These are phyloP conservation scores for Channallabes apus DNA, from an alignment of 2,797 vertebrate species.

Conservation along the genomic window DNA sequence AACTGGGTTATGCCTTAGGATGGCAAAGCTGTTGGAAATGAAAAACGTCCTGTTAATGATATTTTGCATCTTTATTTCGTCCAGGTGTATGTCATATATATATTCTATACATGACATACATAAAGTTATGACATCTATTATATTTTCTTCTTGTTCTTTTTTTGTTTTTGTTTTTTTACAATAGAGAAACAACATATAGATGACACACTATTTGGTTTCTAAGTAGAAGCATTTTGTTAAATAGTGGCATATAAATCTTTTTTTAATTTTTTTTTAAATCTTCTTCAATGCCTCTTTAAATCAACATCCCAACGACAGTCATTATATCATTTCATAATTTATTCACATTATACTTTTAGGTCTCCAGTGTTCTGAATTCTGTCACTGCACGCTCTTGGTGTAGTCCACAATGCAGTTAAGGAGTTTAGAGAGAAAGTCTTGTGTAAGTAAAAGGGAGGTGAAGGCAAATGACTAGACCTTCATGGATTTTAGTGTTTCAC, in stretches of 20 bases:
- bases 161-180: slow-evolving; percentile 76
- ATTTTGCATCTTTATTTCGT: slow-evolving; percentile 81
- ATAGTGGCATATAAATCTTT: slow-evolving; percentile 77
- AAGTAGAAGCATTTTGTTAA: slow-evolving; percentile 83
- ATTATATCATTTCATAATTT: slow-evolving; percentile 67
- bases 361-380: slow-evolving; percentile 65
- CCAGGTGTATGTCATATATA: slow-evolving; percentile 82
- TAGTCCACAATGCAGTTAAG: slow-evolving; percentile 66
- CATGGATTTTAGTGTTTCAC: slow-evolving; percentile 1
- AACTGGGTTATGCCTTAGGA: slow-evolving; percentile 43
- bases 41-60: slow-evolving; percentile 66
- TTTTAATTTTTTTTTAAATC: slow-evolving; percentile 27
- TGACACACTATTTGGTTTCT: slow-evolving; percentile 88
- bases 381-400: slow-evolving; percentile 57
- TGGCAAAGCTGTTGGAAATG: slow-evolving; percentile 54
- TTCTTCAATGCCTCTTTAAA: slow-evolving; percentile 71
- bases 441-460: slow-evolving; percentile 65
- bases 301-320: slow-evolving; percentile 73
- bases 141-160: slow-evolving; percentile 76
- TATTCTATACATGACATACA: slow-evolving; percentile 78
- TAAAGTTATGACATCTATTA: slow-evolving; percentile 80
- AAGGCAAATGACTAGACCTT: slow-evolving; percentile 11
- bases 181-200: slow-evolving; percentile 86
- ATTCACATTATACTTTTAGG: slow-evolving; percentile 76
- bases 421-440: slow-evolving; percentile 54